Evolutionary conservation across 53 echinoderm and acorn worm genomes (phyloP), one percentile per base, ranked within the genome.

Genomic region (Hippasteria phrygiana): DNA sequence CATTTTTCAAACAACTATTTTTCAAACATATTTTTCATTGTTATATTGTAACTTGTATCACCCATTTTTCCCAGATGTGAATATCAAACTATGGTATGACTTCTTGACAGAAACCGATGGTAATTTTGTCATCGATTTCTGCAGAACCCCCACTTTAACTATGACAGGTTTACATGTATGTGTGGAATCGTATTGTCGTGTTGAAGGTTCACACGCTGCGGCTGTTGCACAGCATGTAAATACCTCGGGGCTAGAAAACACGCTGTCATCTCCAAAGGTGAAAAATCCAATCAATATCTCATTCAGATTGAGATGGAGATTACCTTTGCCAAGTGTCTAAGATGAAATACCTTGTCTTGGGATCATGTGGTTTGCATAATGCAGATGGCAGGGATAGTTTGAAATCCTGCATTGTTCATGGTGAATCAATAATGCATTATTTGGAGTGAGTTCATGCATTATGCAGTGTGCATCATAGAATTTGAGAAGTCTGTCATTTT

Each of bases 231-330:
- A 14, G 34, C 69, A 67, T 67, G 69, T 67, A 67, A 4, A 65
- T 4, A 28, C 36, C 36, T 35, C 2, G 36, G 34, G 36, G 69
- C 69, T 4, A 36, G 36, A 67, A 0, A 14, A 12, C 69, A 35
- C 36, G 37, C 69, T 14, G 48, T 14, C 48, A 16, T 67, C 69
- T 67, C 69, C 1, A 67, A 35, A 67, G 69, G 69, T 67, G 69
- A 67, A 67, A 67, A 67, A 67, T 67, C 69, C 33, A 67, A 67
- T 67, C 69, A 67, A 67, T 67, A 67, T 67, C 69, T 35, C 69
- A 26, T 67, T 67, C n/a, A 31, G 36, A 36, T 35, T 35, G 16
- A 54, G 65, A 14, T 20, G 34, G 5, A 4, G 65, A 32, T 67
- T 3, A 26, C 13, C n/a, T 2, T 12, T 35, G 6, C 36, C 9